Evolutionary conservation across 2,888 invertebrate species (phyloP).

Genomic region (Drosophila kokeensis): DNA sequence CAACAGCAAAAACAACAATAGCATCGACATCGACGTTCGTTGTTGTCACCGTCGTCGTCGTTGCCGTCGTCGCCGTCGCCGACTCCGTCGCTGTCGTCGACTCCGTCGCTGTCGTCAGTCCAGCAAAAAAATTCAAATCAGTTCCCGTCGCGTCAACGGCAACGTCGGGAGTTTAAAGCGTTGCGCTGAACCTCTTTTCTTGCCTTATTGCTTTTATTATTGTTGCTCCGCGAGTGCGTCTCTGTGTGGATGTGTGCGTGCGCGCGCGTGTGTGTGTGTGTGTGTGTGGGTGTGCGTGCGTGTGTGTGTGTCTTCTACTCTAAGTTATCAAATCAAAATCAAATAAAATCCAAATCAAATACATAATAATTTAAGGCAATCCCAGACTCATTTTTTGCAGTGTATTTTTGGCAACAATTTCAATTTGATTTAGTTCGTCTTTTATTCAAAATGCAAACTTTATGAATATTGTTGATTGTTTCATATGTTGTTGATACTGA

Average conservation of each 20-base stretch:
- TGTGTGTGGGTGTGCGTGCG: background rate
- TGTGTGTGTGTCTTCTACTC: constrained; percentile 14
- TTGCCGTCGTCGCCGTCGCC: background rate
- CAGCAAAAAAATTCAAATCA: constrained; percentile 66
- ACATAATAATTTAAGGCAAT: constrained; percentile 8
- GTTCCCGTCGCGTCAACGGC: constrained; percentile 69
- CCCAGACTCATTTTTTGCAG: constrained; percentile 14
- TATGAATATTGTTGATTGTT: constrained; percentile 2
- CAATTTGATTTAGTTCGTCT: constrained; percentile 3
- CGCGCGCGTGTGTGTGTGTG: constrained; percentile 3
- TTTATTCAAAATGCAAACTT: constrained; percentile 23
- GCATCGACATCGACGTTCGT: constrained; percentile 34
- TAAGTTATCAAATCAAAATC: constrained; percentile 49
- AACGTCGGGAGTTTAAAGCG: constrained; percentile 45
- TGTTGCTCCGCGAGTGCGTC: background rate
- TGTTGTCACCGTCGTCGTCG: constrained; percentile 8
- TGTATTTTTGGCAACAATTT: constrained; percentile 20
- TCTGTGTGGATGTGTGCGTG: background rate
- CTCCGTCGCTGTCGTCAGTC: constrained; percentile 29
- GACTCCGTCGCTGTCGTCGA: constrained; percentile 13
- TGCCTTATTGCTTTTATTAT: background rate
- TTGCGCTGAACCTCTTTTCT: constrained; percentile 16
- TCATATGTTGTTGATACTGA: background rate
- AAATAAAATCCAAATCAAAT: constrained; percentile 36
- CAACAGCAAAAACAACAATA: constrained; percentile 14